Evolutionary conservation across 2,797 vertebrate genomes (phyloP).

Genomic region (Hylomyscus alleni): DNA sequence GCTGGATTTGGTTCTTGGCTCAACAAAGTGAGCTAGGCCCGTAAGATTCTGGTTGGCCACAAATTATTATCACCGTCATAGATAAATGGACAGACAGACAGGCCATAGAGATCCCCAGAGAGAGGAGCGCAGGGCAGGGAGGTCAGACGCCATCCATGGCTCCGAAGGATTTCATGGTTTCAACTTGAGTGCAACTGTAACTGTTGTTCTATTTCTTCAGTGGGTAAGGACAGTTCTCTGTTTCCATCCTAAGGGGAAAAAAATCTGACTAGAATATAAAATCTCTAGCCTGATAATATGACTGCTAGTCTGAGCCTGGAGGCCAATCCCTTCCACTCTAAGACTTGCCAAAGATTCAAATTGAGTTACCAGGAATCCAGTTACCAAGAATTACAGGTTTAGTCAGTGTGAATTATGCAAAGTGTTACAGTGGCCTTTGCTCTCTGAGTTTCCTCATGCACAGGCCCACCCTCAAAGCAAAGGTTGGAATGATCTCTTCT

Average conservation of each 20-base stretch:
- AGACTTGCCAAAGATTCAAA: slow-evolving; percentile 73
- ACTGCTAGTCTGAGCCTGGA: slow-evolving; percentile 8
- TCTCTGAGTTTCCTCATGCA: slow-evolving; percentile 68
- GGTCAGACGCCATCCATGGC: not conserved
- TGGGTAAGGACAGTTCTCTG: not conserved
- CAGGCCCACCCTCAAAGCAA: slow-evolving; percentile 75
- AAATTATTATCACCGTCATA: slow-evolving; percentile 5
- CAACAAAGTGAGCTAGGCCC: slow-evolving; percentile 24
- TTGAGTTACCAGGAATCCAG: slow-evolving; percentile 44
- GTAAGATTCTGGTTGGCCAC: not conserved
- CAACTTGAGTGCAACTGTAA: not conserved
- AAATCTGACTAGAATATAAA: slow-evolving; percentile 48
- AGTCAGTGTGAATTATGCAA: slow-evolving; percentile 76
- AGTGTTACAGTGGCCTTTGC: slow-evolving; percentile 63
- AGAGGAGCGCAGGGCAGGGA: not conserved
- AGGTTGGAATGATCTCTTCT: slow-evolving; percentile 25
- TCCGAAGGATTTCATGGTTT: slow-evolving; percentile 34
- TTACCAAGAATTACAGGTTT: slow-evolving; percentile 57
- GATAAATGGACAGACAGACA: not conserved
- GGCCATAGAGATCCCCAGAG: not conserved
- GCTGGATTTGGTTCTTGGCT: slow-evolving; percentile 13
- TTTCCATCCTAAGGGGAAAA: slow-evolving; percentile 39
- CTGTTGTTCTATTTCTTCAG: not conserved
- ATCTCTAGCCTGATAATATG: not conserved
- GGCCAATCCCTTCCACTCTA: slow-evolving; percentile 34